Conservation (phyloP, 2,888 invertebrate genomes). For the Microctonus hyperodae region DNA sequence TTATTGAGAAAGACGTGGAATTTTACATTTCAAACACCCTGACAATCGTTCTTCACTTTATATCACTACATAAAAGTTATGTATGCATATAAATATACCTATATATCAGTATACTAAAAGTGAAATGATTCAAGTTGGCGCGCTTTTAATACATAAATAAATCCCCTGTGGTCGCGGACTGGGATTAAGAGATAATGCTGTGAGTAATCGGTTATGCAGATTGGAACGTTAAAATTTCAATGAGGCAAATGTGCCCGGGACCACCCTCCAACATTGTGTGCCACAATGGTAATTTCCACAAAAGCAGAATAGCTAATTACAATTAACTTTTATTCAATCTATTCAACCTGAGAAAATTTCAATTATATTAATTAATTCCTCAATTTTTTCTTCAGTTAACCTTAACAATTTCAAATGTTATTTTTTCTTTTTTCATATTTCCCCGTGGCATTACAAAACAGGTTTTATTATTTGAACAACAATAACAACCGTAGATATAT, state of each 20-base stretch:
- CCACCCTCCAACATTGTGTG: constrained; percentile 1
- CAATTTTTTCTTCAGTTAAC: neutral
- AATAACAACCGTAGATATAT: neutral
- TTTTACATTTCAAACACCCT: neutral
- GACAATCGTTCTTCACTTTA: neutral
- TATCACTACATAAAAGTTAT: neutral
- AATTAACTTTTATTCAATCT: neutral
- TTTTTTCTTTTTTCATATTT: neutral
- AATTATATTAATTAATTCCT: constrained; percentile 29
- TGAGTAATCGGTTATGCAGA: constrained; percentile 49
- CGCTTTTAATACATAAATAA: constrained; percentile 29
- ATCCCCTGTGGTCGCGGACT: constrained; percentile 25
- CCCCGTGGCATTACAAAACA: neutral
- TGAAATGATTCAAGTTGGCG: constrained; percentile 20
- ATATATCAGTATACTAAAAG: neutral
- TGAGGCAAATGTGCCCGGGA: constrained; percentile 27
- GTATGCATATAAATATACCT: neutral
- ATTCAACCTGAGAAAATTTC: constrained; percentile 41
- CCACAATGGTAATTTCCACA: neutral
- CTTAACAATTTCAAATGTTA: no score
- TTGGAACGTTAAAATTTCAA: constrained; percentile 46
- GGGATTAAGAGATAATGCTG: constrained; percentile 44
- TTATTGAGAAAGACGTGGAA: neutral
- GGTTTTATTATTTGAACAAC: neutral
- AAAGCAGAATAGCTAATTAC: constrained; percentile 4